phyloP scores from a whole-genome alignment of 1,140 invertebrate genomes.

The Pseudomyrmex cubaensis region DNA sequence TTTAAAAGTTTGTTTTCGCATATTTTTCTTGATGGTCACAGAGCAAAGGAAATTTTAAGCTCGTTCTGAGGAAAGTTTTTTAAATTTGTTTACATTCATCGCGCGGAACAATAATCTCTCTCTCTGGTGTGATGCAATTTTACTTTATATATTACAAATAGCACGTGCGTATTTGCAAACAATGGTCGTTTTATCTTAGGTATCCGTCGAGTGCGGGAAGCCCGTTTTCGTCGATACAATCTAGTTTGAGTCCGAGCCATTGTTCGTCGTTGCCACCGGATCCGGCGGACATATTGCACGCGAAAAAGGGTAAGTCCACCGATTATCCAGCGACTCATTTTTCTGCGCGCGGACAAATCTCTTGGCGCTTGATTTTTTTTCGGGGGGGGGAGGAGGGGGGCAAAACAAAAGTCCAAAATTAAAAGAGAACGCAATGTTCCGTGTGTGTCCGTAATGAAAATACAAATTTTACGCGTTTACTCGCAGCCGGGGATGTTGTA shows the following conservation, averaged over 20 bases:
- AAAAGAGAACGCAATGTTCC: no score
- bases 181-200: conserved; percentile 72
- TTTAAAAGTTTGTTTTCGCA: no score
- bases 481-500: no score
- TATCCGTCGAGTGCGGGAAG: conserved; percentile 85
- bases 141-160: background rate
- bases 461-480: no score
- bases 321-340: conserved; percentile 5
- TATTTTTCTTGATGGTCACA: no score
- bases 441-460: no score
- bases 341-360: background rate
- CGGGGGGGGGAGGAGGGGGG: no score
- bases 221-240: conserved; percentile 84
- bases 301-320: conserved; percentile 84
- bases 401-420: background rate
- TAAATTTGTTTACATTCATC: no score
- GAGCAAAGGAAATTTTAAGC: background rate
- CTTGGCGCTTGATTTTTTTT: background rate
- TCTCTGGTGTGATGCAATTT: background rate
- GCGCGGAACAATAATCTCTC: conserved; percentile 63
- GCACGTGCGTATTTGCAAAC: background rate
- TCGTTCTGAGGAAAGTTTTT: background rate
- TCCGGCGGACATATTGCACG: conserved; percentile 83
- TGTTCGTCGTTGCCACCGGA: conserved; percentile 83
- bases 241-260: conserved; percentile 85